Evolutionary conservation across 23 tunicate genomes (phyloP).

Genomic region (Ciona savignyi): DNA sequence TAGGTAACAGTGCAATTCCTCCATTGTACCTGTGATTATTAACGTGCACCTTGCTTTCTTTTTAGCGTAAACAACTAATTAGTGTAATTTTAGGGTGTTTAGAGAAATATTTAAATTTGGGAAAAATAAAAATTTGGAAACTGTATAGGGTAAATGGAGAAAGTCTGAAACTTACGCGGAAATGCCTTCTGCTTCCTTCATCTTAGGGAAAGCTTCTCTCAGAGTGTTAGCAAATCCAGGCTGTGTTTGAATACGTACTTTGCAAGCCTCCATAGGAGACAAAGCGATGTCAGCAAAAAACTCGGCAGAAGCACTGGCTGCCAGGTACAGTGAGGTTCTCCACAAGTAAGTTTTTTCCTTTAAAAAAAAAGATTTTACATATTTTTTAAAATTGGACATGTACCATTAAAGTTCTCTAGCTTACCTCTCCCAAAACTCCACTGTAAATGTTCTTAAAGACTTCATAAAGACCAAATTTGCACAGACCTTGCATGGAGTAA

Average conservation of each 20-base stretch:
- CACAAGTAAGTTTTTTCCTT: slow-evolving; percentile 89
- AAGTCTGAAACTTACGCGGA: slow-evolving; percentile 82
- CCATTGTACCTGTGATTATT: no score
- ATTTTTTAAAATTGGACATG: no score
- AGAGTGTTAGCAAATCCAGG: slow-evolving; percentile 93
- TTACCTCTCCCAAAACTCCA: slow-evolving; percentile 61
- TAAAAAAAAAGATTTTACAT: no score
- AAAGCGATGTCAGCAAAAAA: slow-evolving; percentile 99
- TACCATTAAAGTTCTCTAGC: no score
- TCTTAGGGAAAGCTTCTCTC: slow-evolving; percentile 98
- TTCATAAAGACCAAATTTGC: slow-evolving; percentile 99
- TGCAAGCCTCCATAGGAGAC: slow-evolving; percentile 98
- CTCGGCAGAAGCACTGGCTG: slow-evolving; percentile 98
- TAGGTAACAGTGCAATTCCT: no score
- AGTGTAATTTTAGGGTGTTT: no score
- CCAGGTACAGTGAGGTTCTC: slow-evolving; percentile 88
- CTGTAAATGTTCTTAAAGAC: slow-evolving; percentile 91
- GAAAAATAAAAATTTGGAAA: no score
- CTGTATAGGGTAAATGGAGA: no score
- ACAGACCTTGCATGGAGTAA: slow-evolving; percentile 98
- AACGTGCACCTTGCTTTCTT: no score
- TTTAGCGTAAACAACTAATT: no score
- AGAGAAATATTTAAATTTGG: no score
- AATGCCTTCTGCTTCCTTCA: slow-evolving; percentile 88
- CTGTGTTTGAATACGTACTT: slow-evolving; percentile 94